Conservation (phyloP, 2,113 vertebrate species). For the Gracilinanus agilis region DNA sequence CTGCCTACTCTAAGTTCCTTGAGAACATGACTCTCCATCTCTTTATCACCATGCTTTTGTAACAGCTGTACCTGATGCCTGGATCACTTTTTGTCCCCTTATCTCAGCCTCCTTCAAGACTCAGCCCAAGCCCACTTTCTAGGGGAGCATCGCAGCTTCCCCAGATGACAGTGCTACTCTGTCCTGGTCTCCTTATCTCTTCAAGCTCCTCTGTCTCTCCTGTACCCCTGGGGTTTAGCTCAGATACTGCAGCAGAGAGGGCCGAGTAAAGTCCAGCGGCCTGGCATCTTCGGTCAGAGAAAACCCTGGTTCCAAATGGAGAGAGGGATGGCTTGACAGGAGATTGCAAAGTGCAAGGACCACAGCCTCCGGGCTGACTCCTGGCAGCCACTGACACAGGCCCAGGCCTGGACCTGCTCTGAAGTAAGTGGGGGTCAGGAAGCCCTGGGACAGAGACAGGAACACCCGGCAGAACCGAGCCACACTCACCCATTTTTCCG, state of each 20-base stretch:
- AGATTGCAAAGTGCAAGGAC: constrained; percentile 22
- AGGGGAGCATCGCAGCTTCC: not conserved
- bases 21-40: not conserved
- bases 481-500: constrained; percentile 97
- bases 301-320: no score
- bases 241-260: not conserved
- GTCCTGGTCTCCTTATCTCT: not conserved
- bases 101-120: not conserved
- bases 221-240: not conserved
- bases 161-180: not conserved
- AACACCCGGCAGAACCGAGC: constrained; percentile 22
- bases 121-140: not conserved
- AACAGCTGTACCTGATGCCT: not conserved
- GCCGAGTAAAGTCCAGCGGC: no score
- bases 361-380: not conserved
- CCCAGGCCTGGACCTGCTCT: not conserved
- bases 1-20: not conserved
- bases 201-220: not conserved
- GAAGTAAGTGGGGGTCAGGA: constrained; percentile 40
- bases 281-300: no score
- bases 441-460: constrained; percentile 16
- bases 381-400: not conserved
- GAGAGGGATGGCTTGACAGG: not conserved
- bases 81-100: not conserved
- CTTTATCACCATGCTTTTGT: not conserved